These are phyloP conservation scores for Bombus impatiens DNA, from an alignment of 1,140 invertebrate genomes.

Conservation along the genomic window DNA sequence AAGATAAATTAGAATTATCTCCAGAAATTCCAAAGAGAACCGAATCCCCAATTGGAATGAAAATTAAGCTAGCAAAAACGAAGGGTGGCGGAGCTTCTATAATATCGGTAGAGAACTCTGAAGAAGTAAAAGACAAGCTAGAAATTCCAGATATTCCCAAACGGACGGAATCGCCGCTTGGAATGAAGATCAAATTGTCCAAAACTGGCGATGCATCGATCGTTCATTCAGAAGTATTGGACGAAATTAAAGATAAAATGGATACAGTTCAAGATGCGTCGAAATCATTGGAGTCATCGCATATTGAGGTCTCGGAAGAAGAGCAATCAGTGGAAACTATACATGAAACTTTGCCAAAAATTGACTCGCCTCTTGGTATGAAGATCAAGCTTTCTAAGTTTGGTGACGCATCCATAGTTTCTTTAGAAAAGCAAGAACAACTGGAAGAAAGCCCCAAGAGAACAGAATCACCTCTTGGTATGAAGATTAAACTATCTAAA, in stretches of 20 bases:
- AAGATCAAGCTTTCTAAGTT: slow-evolving; percentile 72
- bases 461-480: slow-evolving; percentile 76
- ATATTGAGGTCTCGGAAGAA: not conserved
- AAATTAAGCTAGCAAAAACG: slow-evolving; percentile 76
- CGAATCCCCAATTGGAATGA: slow-evolving; percentile 77
- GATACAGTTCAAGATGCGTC: not conserved
- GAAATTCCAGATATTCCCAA: slow-evolving; percentile 66
- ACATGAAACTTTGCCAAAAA: slow-evolving; percentile 12
- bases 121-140: slow-evolving; percentile 64
- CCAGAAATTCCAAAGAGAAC: slow-evolving; percentile 71
- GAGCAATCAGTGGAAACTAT: not conserved
- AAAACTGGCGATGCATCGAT: slow-evolving; percentile 72
- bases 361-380: slow-evolving; percentile 63
- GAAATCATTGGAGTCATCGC: not conserved
- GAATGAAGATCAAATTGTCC: slow-evolving; percentile 72
- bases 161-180: slow-evolving; percentile 70
- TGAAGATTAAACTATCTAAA: slow-evolving; percentile 78
- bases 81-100: slow-evolving; percentile 72
- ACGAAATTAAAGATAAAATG: not conserved
- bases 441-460: slow-evolving; percentile 57
- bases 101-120: slow-evolving; percentile 62
- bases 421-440: slow-evolving; percentile 63
- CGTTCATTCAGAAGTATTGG: slow-evolving; percentile 61
- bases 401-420: slow-evolving; percentile 71
- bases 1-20: slow-evolving; percentile 66